Percentiles rank a stretch among this genome's conserved stretches.
These are phyloP conservation scores for Tethya wilhelma DNA, from an alignment of 37 sponge, comb jelly and placozoan species.

Conservation along the genomic window DNA sequence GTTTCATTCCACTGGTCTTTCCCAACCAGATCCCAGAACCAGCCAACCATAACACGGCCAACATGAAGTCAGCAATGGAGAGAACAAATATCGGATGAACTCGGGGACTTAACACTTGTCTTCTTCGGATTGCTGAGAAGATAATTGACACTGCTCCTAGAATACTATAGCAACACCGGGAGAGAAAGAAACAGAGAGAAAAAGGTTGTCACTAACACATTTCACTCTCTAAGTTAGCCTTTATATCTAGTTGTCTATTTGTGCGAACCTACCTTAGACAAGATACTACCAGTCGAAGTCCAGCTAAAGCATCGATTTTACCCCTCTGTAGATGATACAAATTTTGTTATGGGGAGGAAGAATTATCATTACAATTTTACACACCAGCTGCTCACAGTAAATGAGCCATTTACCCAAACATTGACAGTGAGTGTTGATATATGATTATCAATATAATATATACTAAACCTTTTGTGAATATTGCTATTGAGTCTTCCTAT, in stretches of 20 bases:
- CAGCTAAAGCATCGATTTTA: constrained; percentile 11
- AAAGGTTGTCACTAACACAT: background rate
- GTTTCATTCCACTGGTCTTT: too few relatives aligned
- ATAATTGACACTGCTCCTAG: constrained; percentile 37
- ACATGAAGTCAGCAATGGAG: constrained; percentile 48
- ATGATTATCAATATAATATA: too few relatives aligned
- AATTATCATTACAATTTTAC: too few relatives aligned
- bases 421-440: too few relatives aligned
- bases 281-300: background rate
- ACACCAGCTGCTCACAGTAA: too few relatives aligned
- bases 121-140: background rate
- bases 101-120: constrained; percentile 8
- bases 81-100: constrained; percentile 56
- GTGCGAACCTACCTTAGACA: background rate
- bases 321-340: too few relatives aligned
- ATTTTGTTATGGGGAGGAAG: too few relatives aligned
- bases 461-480: too few relatives aligned
- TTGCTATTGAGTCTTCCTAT: too few relatives aligned
- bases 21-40: constrained; percentile 41
- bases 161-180: background rate
- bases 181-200: background rate
- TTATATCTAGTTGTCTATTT: too few relatives aligned
- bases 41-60: constrained; percentile 26
- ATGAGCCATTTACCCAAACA: too few relatives aligned
- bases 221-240: constrained; percentile 1